A percentile compares a stretch with the other conserved stretches of the same genome.
phyloP scores from a whole-genome alignment of 1,140 invertebrate species.

The Anthonomus grandis region DNA sequence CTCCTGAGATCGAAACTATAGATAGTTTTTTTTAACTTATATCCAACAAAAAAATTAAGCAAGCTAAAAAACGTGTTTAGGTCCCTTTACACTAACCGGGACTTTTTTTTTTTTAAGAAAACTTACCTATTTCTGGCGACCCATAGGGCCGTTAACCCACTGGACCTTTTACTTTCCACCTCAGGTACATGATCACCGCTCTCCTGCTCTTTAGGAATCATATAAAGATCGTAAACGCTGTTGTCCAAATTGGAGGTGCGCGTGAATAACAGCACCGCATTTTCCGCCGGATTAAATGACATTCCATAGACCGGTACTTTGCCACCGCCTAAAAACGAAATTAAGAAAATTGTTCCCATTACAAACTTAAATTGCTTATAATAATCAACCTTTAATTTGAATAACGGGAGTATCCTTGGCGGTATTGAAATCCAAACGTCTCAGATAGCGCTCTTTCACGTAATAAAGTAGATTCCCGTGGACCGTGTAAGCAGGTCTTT shows the following conservation, averaged over 20 bases:
- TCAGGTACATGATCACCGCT: conserved; percentile 52
- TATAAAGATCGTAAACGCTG: conserved; percentile 92
- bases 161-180: conserved; percentile 77
- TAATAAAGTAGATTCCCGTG: conserved; percentile 94
- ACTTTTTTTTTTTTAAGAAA: neutral
- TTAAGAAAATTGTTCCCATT: neutral
- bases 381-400: conserved; percentile 67
- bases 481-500: conserved; percentile 93
- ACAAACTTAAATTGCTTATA: neutral
- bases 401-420: conserved; percentile 91
- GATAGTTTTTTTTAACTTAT: no score
- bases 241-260: conserved; percentile 81
- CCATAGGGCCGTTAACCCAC: conserved; percentile 94
- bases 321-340: conserved; percentile 57
- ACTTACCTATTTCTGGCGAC: conserved; percentile 79
- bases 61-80: no score
- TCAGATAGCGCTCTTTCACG: conserved; percentile 90
- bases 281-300: conserved; percentile 96
- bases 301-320: conserved; percentile 78
- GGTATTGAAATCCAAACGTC: conserved; percentile 88
- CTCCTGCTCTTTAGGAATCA: conserved; percentile 72
- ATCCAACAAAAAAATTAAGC: no score
- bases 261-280: conserved; percentile 81
- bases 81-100: no score
- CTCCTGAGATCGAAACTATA: no score